Base-by-base conservation (phyloP, 1,140 invertebrate genomes). In the Bombyx mori region DNA sequence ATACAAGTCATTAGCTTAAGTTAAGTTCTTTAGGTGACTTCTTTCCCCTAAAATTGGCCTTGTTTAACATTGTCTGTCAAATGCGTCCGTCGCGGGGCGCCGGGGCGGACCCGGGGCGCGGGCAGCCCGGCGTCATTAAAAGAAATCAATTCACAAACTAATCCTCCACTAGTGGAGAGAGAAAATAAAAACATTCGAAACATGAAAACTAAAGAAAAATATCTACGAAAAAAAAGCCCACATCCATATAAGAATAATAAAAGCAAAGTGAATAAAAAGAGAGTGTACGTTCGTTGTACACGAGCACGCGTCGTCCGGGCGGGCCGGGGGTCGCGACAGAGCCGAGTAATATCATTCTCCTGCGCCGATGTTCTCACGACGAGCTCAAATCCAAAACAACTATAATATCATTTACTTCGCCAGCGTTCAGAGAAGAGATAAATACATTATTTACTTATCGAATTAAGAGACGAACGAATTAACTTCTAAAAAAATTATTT, bases 1-100 rank as follows among this genome's bases (percentile, higher is more conserved):
- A 83, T 86, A 86, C 80, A 86, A 86, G 80, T 84, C 74, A 81
- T 84, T 83, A 83, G 80, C 83, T 86, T 86, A 86, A 85, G 83
- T 86, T 86, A 85, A 83, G 79, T 84, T 77, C 52, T 83, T 76
- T 82, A 85, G 82, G 82, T 82, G 61, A 79, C 8, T 12, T 35
- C 26, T 75, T 79, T 79, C 77, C 75, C 79, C 82, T 83, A 85
- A 82, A 35, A 70, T 80, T 77, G 82, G 82, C 79, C 71, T 76
- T 78, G 77, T 77, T 75, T 75, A 68, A 76, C 71, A 68, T 64
- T 67, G 76, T 81, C 79, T 82, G 82, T 86, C 79, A 80, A 81
- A 75, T 74, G 77, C 66, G 61, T 61, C 72, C 64, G 60, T 62
- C 58, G 18, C 26, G 26, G 26, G 2, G 26, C 26, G 26, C 26